Evolutionary conservation across 2,113 vertebrate species (phyloP).

Genomic region (Grallaria varia): DNA sequence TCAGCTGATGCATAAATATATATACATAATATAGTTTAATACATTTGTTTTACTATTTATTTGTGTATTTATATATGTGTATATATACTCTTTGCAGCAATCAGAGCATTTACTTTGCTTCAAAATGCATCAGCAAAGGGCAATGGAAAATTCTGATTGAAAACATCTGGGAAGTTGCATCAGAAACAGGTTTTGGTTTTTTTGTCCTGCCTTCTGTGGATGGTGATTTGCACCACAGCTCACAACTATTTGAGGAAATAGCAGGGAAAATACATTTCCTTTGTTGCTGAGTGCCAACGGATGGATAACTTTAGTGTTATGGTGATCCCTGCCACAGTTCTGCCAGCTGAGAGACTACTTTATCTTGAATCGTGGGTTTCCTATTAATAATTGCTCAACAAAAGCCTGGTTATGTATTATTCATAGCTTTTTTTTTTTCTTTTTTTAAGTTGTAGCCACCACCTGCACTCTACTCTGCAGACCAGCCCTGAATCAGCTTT

Average conservation of each 20-base stretch:
- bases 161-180: constrained; percentile 17
- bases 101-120: not conserved
- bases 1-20: not conserved
- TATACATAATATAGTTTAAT: not conserved
- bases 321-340: not conserved
- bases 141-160: constrained; percentile 9
- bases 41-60: not conserved
- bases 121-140: not conserved
- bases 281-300: not conserved
- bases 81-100: not conserved
- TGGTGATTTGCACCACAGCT: not conserved
- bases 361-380: not conserved
- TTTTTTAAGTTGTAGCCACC: not conserved
- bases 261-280: constrained; percentile 13
- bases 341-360: not conserved
- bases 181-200: not conserved
- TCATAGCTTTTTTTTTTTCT: not conserved
- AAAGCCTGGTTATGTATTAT: not conserved
- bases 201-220: not conserved
- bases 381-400: constrained; percentile 43
- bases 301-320: not conserved
- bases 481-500: not conserved
- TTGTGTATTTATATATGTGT: not conserved
- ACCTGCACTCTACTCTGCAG: not conserved
- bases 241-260: not conserved